phyloP scores from a whole-genome alignment of 2,113 vertebrate genomes.

The Tachuris rubrigastra region DNA sequence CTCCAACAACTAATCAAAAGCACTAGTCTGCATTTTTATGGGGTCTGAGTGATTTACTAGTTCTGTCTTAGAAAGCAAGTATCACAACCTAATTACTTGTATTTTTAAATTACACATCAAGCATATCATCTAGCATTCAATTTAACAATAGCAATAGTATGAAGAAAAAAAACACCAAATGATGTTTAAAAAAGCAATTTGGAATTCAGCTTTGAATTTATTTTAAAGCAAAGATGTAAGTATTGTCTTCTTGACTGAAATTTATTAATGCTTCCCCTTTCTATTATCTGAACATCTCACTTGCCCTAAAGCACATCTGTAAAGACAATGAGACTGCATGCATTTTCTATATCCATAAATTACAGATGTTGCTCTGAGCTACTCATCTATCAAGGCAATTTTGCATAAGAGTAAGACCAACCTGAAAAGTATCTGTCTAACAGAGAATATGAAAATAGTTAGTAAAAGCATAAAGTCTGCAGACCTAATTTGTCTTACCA shows the following conservation, averaged over 20 bases:
- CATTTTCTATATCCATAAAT: constrained; percentile 58
- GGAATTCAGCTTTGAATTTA: constrained; percentile 63
- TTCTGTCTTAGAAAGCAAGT: constrained; percentile 9
- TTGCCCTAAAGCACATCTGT: constrained; percentile 66
- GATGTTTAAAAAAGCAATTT: constrained; percentile 58
- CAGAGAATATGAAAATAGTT: constrained; percentile 22
- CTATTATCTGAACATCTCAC: constrained; percentile 65
- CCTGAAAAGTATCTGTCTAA: constrained; percentile 18
- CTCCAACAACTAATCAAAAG: constrained; percentile 32
- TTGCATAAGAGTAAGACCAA: constrained; percentile 30
- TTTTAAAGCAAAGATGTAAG: constrained; percentile 63
- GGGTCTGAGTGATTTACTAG: constrained; percentile 35
- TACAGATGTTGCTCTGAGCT: constrained; percentile 51
- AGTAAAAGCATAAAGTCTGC: constrained; percentile 17
- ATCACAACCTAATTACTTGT: constrained; percentile 17
- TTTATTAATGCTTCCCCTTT: constrained; percentile 62
- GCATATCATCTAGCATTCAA: constrained; percentile 5
- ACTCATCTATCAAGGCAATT: constrained; percentile 62
- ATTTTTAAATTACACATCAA: constrained; percentile 47
- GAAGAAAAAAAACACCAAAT: constrained; percentile 11
- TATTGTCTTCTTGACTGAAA: constrained; percentile 65
- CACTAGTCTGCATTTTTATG: constrained; percentile 5
- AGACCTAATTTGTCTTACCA: constrained; percentile 1
- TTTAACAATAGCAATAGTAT: constrained; percentile 28
- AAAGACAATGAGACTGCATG: constrained; percentile 29